These are phyloP conservation scores for Corythoichthys haematopterus DNA, from an alignment of 2,113 vertebrate species.

Conservation along the genomic window DNA sequence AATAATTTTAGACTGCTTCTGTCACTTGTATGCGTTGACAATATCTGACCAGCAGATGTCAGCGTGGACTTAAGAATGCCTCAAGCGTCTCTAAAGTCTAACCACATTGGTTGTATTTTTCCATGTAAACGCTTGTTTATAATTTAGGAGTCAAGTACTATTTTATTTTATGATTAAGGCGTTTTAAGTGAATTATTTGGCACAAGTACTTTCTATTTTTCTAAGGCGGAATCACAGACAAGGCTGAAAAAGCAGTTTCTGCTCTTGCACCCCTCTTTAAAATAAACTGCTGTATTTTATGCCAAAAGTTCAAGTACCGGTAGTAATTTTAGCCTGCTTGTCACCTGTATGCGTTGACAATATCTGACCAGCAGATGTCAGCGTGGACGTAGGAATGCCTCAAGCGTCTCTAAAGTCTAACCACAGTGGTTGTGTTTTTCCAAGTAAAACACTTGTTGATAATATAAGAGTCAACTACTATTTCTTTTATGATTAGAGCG, in stretches of 20 bases:
- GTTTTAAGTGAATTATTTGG: neutral
- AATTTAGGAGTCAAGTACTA: too few relatives aligned
- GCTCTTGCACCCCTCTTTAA: too few relatives aligned
- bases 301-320: too few relatives aligned
- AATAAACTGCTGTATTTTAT: too few relatives aligned
- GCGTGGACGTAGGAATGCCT: constrained; percentile 20
- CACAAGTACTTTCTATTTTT: neutral
- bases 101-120: neutral
- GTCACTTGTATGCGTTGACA: neutral
- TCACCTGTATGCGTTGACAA: neutral
- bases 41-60: constrained; percentile 38
- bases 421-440: neutral
- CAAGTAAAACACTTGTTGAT: neutral
- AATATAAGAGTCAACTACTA: too few relatives aligned
- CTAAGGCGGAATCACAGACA: neutral
- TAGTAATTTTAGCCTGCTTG: too few relatives aligned
- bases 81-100: too few relatives aligned
- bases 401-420: too few relatives aligned
- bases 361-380: constrained; percentile 44
- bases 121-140: neutral
- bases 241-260: too few relatives aligned
- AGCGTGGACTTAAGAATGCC: constrained; percentile 29
- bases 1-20: too few relatives aligned
- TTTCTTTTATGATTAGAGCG: neutral
- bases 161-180: neutral